phyloP scores from a whole-genome alignment of 2,888 invertebrate species.

The Diarsia brunnea region DNA sequence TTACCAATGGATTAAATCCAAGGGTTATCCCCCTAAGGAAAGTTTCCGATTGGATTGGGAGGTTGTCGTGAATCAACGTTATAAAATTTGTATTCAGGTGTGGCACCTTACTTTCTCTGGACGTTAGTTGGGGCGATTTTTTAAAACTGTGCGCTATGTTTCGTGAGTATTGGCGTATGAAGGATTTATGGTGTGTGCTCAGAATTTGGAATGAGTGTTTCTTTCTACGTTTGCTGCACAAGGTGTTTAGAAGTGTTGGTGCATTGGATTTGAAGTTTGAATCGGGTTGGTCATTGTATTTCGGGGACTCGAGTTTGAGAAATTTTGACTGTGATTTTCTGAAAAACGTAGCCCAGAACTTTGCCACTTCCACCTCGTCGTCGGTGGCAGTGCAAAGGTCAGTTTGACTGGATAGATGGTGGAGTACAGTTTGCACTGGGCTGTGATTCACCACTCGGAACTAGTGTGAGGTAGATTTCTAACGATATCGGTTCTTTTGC shows the following conservation, averaged over 20 bases:
- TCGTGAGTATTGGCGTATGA: slow-evolving; percentile 63
- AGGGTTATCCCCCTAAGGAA: slow-evolving; percentile 85
- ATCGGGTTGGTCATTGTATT: slow-evolving; percentile 9
- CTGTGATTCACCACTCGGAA: neutral
- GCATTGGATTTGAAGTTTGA: slow-evolving; percentile 22
- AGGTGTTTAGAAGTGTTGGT: slow-evolving; percentile 17
- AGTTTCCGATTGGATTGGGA: slow-evolving; percentile 87
- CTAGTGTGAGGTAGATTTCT: neutral
- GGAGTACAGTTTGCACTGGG: too few species aligned
- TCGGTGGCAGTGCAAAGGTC: too few species aligned
- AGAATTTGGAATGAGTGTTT: slow-evolving; percentile 54
- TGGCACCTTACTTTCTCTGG: slow-evolving; percentile 82
- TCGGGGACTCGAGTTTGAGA: neutral
- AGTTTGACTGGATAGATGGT: too few species aligned
- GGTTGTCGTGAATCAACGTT: slow-evolving; percentile 87
- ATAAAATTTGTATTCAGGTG: slow-evolving; percentile 89
- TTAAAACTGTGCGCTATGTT: slow-evolving; percentile 73
- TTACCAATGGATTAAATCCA: slow-evolving; percentile 90
- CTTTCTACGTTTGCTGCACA: slow-evolving; percentile 28
- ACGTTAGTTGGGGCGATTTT: slow-evolving; percentile 82
- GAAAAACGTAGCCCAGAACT: too few species aligned
- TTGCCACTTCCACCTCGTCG: too few species aligned
- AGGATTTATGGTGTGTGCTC: slow-evolving; percentile 63
- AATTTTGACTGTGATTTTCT: too few species aligned
- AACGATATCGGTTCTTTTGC: neutral